phyloP scores from a whole-genome alignment of 1,140 invertebrate species.

The Scaptomyza pallida region DNA sequence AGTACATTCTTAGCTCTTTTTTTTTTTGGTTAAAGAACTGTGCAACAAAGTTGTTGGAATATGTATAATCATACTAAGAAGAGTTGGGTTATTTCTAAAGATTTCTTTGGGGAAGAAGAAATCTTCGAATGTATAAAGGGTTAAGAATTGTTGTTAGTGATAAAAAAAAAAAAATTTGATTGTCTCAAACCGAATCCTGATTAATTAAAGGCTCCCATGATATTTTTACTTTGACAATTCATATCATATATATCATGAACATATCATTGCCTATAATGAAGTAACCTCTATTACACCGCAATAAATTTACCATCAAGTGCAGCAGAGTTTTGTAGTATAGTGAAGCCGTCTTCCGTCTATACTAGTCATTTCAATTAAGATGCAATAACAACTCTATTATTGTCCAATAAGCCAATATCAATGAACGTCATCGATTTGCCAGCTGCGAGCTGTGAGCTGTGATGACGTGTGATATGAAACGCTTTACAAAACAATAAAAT shows the following conservation, averaged over 20 bases:
- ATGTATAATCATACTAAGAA: no score
- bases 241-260: no score
- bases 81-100: no score
- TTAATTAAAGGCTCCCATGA: no score
- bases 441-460: constrained; percentile 20
- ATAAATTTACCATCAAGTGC: no score
- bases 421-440: constrained; percentile 61
- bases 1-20: constrained; percentile 47
- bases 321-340: constrained; percentile 16
- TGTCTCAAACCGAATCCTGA: no score
- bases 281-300: neutral
- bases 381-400: constrained; percentile 82
- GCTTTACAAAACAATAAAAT: constrained; percentile 75
- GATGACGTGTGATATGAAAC: constrained; percentile 80
- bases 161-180: no score
- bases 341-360: constrained; percentile 53
- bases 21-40: neutral
- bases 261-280: no score
- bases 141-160: no score
- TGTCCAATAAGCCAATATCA: constrained; percentile 66
- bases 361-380: constrained; percentile 72
- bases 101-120: no score
- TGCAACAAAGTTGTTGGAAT: constrained; percentile 11
- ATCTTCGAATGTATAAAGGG: no score
- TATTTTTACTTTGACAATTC: no score